Evolutionary conservation across 2,888 invertebrate species (phyloP).

Genomic region (Meandrusa payeni): DNA sequence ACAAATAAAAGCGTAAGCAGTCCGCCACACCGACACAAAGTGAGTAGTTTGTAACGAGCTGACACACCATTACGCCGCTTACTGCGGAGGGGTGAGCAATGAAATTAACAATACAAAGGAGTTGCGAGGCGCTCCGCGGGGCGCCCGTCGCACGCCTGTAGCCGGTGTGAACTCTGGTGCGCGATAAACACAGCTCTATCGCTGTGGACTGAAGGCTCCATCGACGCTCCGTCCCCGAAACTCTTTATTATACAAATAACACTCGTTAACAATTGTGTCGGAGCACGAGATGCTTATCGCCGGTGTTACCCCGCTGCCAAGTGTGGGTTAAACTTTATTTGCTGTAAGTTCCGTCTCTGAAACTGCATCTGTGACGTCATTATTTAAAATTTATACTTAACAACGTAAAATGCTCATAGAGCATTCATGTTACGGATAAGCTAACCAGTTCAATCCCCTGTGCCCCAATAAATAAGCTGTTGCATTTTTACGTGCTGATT

Average conservation of each 20-base stretch:
- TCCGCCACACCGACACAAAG: too few relatives aligned
- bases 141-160: slow-evolving; percentile 47
- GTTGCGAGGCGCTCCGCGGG: slow-evolving; percentile 49
- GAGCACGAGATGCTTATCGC: slow-evolving; percentile 47
- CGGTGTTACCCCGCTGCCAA: slow-evolving; percentile 34
- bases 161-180: slow-evolving; percentile 26
- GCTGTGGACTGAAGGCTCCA: slow-evolving; percentile 25
- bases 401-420: too few relatives aligned
- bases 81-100: slow-evolving; percentile 43
- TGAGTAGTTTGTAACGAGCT: slow-evolving; percentile 54
- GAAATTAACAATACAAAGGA: slow-evolving; percentile 59
- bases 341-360: background rate
- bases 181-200: slow-evolving; percentile 25
- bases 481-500: too few relatives aligned
- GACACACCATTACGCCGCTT: slow-evolving; percentile 38
- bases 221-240: slow-evolving; percentile 23
- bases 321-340: slow-evolving; percentile 31
- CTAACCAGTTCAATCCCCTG: too few relatives aligned
- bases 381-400: too few relatives aligned
- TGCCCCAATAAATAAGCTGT: too few relatives aligned
- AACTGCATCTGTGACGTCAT: too few relatives aligned
- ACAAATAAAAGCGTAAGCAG: too few relatives aligned
- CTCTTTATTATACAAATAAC: slow-evolving; percentile 45
- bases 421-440: too few relatives aligned
- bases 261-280: slow-evolving; percentile 43